Base-by-base conservation (phyloP, 2,888 invertebrate genomes). In the Rugalucina vietnamica region DNA sequence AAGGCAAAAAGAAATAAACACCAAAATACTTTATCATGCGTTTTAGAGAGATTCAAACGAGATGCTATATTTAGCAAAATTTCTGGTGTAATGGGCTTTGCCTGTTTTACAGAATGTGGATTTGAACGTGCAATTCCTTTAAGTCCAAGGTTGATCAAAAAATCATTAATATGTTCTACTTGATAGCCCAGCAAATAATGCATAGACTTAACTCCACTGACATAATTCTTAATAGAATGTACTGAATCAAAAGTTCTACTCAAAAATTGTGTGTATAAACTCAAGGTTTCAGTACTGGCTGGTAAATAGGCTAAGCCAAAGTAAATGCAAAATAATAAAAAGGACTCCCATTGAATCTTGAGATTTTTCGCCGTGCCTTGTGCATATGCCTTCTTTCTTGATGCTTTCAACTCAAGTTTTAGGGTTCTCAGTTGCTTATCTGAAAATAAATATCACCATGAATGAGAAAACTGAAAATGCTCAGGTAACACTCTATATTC, bases 1-100 rank as follows among this genome's bases (percentile, higher is more conserved):
- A 76, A 76, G 4, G 69, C 76, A 69, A 76, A 76, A 5, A 76
- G n/a, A 69, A 76, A 76, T 76, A 76, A 76, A 49, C 76, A 76
- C 76, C 76, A 76, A 43, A 43, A 69, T 3, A 29, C 34, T 27
- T 24, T 57, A 39, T 76, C 60, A 14, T n/a, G 18, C 12, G 18
- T 1, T 27, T 43, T 57, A 34, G 21, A 14, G 3, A 57, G 1
- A 54, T 76, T 32, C 43, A 76, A 76, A 12, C 14, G n/a, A 5
- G 32, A 0, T 29, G 3, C 49, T 14, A 65, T 29, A 27, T 69
- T 39, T 2, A 37, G 32, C 49, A 76, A 36, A 8, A 76, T 69
- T 43, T 69, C 76, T 4, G 34, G 27, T 21, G 76, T 76, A 21
- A 76, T 76, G 12, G 76, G 43, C 14, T 60, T 36, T 24, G 69